These are phyloP conservation scores for Diarsia rubi DNA, from an alignment of 2,888 invertebrate genomes.

Conservation along the genomic window DNA sequence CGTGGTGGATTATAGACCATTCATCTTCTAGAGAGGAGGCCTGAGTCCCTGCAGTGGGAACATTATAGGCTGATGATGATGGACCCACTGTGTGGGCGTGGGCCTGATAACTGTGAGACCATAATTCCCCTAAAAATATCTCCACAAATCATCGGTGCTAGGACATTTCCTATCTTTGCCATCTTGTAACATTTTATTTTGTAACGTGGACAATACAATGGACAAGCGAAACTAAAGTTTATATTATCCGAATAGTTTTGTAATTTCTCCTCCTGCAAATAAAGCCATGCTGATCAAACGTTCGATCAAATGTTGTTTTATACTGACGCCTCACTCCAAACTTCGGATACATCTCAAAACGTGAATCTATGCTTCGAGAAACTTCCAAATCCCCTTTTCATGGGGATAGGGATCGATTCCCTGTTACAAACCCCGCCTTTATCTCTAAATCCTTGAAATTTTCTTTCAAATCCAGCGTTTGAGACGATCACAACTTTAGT, in stretches of 20 bases:
- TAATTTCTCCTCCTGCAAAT: constrained; percentile 22
- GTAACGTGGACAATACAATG: too few species aligned
- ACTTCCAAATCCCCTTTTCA: constrained; percentile 62
- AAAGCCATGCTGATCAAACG: constrained; percentile 29
- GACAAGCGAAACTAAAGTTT: not conserved
- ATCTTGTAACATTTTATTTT: not conserved
- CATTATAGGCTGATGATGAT: too few species aligned
- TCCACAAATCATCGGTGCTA: not conserved
- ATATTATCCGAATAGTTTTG: constrained; percentile 4
- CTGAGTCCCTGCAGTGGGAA: too few species aligned
- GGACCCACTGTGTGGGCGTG: not conserved
- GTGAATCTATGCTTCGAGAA: constrained; percentile 55
- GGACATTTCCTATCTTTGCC: not conserved
- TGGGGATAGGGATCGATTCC: constrained; percentile 64
- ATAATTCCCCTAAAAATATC: not conserved
- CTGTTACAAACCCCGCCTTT: constrained; percentile 58
- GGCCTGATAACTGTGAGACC: not conserved
- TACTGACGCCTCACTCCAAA: constrained; percentile 44
- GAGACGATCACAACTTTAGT: constrained; percentile 48
- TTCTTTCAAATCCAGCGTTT: constrained; percentile 58
- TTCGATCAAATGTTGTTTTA: constrained; percentile 37
- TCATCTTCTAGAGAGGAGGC: too few species aligned
- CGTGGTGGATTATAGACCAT: too few species aligned
- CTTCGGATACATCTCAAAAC: constrained; percentile 47
- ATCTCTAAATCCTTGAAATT: constrained; percentile 65